phyloP scores from a whole-genome alignment of 2,888 invertebrate species.

The Xanthia togata region DNA sequence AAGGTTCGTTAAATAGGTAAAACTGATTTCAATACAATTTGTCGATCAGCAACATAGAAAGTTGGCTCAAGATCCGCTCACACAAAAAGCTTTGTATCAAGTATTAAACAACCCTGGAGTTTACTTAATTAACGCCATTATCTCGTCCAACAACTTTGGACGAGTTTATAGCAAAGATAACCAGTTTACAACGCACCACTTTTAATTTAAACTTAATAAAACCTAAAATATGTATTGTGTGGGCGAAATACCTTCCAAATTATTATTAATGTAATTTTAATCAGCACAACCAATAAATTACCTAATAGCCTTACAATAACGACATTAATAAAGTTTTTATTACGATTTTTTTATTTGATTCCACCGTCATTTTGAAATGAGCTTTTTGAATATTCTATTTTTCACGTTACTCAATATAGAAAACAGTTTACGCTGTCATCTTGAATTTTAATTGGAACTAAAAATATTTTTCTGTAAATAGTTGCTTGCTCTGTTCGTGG shows the following conservation, averaged over 20 bases:
- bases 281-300: constrained; percentile 46
- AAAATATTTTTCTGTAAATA: constrained; percentile 63
- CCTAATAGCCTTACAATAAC: constrained; percentile 20
- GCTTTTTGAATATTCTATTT: constrained; percentile 38
- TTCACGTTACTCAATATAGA: constrained; percentile 48
- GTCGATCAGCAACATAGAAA: constrained; percentile 28
- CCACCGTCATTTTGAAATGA: constrained; percentile 32
- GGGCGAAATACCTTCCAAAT: constrained; percentile 47
- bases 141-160: constrained; percentile 71
- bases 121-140: constrained; percentile 85
- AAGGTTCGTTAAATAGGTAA: not conserved
- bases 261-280: constrained; percentile 57
- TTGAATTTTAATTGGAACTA: constrained; percentile 63
- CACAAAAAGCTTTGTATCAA: constrained; percentile 73
- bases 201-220: constrained; percentile 46
- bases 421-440: constrained; percentile 58
- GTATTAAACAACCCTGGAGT: constrained; percentile 74
- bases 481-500: constrained; percentile 57
- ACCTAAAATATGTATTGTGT: constrained; percentile 41
- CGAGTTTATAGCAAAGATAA: constrained; percentile 59
- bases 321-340: constrained; percentile 42
- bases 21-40: constrained; percentile 1
- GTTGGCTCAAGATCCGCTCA: constrained; percentile 50
- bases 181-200: constrained; percentile 47
- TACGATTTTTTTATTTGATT: constrained; percentile 26